These are phyloP conservation scores for Salminus brasiliensis DNA, from an alignment of 2,113 vertebrate genomes.

Conservation along the genomic window DNA sequence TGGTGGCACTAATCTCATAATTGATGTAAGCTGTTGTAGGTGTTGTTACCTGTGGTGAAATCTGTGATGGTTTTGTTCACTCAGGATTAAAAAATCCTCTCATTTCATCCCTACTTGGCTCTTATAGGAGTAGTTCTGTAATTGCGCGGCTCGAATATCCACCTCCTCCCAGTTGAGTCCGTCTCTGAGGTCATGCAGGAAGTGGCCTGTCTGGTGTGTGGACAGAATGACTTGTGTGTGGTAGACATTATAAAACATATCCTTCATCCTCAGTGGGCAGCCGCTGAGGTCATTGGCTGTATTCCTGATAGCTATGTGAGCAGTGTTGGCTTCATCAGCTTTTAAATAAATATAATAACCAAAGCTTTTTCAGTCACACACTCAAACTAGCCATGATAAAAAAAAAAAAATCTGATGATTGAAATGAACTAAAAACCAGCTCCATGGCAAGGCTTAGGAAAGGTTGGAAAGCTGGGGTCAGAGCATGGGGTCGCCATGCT, in stretches of 20 bases:
- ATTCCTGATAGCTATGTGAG: not conserved
- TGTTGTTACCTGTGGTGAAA: too few relatives aligned
- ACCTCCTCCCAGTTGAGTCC: constrained; percentile 14
- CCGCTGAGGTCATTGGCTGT: constrained; percentile 55
- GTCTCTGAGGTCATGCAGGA: constrained; percentile 58
- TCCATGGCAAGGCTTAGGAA: too few relatives aligned
- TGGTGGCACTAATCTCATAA: too few relatives aligned
- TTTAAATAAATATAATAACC: not conserved
- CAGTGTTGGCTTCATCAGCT: not conserved
- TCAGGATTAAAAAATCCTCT: too few relatives aligned
- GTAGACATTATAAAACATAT: constrained; percentile 56
- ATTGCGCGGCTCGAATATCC: constrained; percentile 26
- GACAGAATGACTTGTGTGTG: constrained; percentile 55
- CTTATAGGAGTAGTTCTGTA: constrained; percentile 15
- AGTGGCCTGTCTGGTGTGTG: constrained; percentile 38
- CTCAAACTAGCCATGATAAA: not conserved
- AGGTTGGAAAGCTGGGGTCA: too few relatives aligned
- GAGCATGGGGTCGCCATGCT: too few relatives aligned
- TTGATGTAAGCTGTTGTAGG: too few relatives aligned
- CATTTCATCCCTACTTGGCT: not conserved
- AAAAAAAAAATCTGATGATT: not conserved
- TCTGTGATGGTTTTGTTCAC: too few relatives aligned
- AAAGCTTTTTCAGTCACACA: not conserved
- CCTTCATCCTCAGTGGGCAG: constrained; percentile 60
- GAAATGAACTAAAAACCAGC: too few relatives aligned